A percentile compares a stretch with the other conserved stretches of the same genome.
Conservation (phyloP, 1,140 invertebrate species). For the Micrasema minimum region DNA sequence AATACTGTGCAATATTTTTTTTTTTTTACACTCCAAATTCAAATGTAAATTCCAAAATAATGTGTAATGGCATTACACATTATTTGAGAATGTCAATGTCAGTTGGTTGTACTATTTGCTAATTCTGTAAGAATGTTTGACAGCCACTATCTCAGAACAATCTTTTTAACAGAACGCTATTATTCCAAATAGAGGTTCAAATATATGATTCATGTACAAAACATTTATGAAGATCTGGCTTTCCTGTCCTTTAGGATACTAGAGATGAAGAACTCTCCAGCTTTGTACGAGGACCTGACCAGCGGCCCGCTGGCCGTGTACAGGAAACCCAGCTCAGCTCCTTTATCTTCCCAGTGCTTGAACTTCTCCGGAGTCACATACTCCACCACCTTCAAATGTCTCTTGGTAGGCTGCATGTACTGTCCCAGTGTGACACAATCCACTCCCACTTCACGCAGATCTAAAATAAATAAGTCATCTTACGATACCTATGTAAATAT, state of each 20-base stretch:
- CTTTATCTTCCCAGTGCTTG: slow-evolving; percentile 88
- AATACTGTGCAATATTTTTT: too few species aligned
- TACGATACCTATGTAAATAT: too few species aligned
- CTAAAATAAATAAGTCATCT: slow-evolving; percentile 60
- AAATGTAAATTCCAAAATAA: too few species aligned
- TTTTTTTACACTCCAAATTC: too few species aligned
- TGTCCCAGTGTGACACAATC: slow-evolving; percentile 98
- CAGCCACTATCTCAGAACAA: too few species aligned
- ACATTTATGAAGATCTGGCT: slow-evolving; percentile 56
- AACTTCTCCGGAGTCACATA: slow-evolving; percentile 98
- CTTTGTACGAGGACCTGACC: slow-evolving; percentile 97
- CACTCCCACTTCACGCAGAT: slow-evolving; percentile 82
- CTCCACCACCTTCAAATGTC: slow-evolving; percentile 95
- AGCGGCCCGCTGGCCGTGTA: slow-evolving; percentile 98
- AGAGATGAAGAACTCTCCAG: slow-evolving; percentile 91
- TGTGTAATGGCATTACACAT: too few species aligned
- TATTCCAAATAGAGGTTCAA: too few species aligned
- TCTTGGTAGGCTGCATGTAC: slow-evolving; percentile 99
- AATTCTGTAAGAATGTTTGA: too few species aligned
- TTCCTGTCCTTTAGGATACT: slow-evolving; percentile 76
- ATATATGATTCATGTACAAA: too few species aligned
- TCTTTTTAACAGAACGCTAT: too few species aligned
- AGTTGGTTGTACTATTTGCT: too few species aligned
- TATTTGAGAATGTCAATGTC: too few species aligned
- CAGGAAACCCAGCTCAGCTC: slow-evolving; percentile 90